These are phyloP conservation scores for Chrysina gloriosa DNA, from an alignment of 2,888 invertebrate species.

Conservation along the genomic window DNA sequence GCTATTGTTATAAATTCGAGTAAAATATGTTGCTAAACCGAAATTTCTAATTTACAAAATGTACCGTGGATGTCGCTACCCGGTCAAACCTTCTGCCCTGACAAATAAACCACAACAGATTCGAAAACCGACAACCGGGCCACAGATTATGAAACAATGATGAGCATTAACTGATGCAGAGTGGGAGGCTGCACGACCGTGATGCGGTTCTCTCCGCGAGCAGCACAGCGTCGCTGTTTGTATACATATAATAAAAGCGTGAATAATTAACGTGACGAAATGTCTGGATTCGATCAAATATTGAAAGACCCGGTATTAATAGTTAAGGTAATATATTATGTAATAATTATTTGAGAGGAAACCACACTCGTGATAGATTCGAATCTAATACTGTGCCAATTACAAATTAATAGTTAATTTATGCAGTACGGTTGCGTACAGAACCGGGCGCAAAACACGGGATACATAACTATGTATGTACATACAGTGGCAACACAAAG, in stretches of 20 bases:
- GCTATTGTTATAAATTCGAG: no score
- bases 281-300: constrained; percentile 39
- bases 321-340: constrained; percentile 42
- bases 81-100: background rate
- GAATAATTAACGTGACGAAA: constrained; percentile 40
- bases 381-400: constrained; percentile 41
- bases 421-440: constrained; percentile 1
- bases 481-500: no score
- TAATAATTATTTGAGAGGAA: constrained; percentile 40
- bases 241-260: constrained; percentile 38
- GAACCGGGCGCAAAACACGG: background rate
- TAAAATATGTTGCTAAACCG: background rate
- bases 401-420: constrained; percentile 44
- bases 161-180: constrained; percentile 28
- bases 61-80: background rate
- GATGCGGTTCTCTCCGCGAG: background rate
- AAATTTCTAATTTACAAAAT: background rate
- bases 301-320: constrained; percentile 36
- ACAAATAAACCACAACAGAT: constrained; percentile 14
- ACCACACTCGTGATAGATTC: constrained; percentile 32
- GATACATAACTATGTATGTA: background rate
- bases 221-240: constrained; percentile 1
- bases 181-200: background rate
- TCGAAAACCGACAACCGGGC: background rate
- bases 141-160: constrained; percentile 30